Evolutionary conservation across 2,113 vertebrate genomes (phyloP), one percentile per base, ranked within the genome.

Genomic region (Thalassarche chlororhynchos): DNA sequence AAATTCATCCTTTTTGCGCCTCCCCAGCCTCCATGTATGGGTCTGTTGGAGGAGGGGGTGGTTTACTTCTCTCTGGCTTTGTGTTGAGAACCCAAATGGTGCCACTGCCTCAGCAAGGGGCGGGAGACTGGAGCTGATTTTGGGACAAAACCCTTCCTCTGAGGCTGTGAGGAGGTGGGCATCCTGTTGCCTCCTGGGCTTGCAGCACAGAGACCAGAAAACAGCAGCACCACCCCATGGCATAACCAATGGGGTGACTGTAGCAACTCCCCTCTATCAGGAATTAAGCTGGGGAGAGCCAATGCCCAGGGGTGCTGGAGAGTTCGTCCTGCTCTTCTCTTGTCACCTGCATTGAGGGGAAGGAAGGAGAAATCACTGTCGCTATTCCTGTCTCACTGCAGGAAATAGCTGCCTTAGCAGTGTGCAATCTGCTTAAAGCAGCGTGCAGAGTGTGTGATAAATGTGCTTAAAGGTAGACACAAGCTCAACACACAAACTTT

Each of bases 301-400:
- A 75, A 15, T 79, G 40, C 54, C 44, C 12, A 19, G 60, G 31
- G 40, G 19, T 65, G 36, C 31, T 64, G 38, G 15, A 71, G 29
- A 62, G 38, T 51, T 88, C 6, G 3, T 90, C 72, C 79, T 90
- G 46, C 31, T 52, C 44, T 31, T 81, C 72, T 95, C 34, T 61
- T 82, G 40, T 58, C 62, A 76, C 70, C 58, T 91, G 40, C 36
- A 19, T 17, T 49, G 24, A 85, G 28, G 40, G 81, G 42, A 64
- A 87, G 60, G 84, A 87, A 69, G 58, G 40, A 90, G 86, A 90
- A 87, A 71, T 87, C 40, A 31, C 71, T 52, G 74, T 91, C 69
- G 52, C 61, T 79, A 49, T 95, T 96, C 87, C 81, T 72, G 64
- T 92, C 70, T 91, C 83, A 24, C 49, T 91, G 89, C 89, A 83